Evolutionary conservation across 2,113 vertebrate genomes (phyloP), one percentile per base, ranked within the genome.

Genomic region (Trematocara zebra): DNA sequence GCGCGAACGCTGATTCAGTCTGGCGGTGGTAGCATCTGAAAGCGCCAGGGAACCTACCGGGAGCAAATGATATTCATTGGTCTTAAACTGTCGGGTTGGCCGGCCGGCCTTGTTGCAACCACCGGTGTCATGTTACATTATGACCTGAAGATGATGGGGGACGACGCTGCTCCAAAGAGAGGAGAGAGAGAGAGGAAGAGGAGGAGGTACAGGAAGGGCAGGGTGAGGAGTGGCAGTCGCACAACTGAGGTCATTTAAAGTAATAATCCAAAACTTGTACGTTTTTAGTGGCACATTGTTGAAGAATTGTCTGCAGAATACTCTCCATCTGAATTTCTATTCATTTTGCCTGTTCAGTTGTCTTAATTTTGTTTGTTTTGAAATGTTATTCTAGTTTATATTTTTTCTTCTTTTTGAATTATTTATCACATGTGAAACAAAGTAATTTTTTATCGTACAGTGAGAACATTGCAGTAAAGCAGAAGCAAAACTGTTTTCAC

Each of bases 31-130:
- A 88, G 94, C 57, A 86, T 91, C 91, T 91, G 86, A 91, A 88
- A 94, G 94, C 81, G 87, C 91, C 91, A 92, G 94, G 93, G 88
- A 94, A 91, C 91, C 94, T 80, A 95, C 90, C 86, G 85, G 91
- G 93, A 96, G 95, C 94, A 95, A 96, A 96, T 96, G 93, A 95
- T 95, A 96, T 95, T 96, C 95, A 96, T 96, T 96, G 95, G 94
- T 95, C 94, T 96, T 95, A 96, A 96, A 96, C 87, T 93, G 91
- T 94, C 83, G 84, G 93, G 79, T 94, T 93, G 94, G 94, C 94
- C 78, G 82, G 91, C 90, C 89, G 84, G 90, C 93, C 89, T 88
- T 95, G 94, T 93, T 91, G 93, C 90, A 94, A 95, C 94, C 94
- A 72, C 91, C 56, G 89, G 95, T 95, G 94, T 95, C 95, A 94